Percentiles rank a stretch among this genome's conserved stretches.
Conservation (phyloP, 2,888 invertebrate genomes). For the Cristatella mucedo region DNA sequence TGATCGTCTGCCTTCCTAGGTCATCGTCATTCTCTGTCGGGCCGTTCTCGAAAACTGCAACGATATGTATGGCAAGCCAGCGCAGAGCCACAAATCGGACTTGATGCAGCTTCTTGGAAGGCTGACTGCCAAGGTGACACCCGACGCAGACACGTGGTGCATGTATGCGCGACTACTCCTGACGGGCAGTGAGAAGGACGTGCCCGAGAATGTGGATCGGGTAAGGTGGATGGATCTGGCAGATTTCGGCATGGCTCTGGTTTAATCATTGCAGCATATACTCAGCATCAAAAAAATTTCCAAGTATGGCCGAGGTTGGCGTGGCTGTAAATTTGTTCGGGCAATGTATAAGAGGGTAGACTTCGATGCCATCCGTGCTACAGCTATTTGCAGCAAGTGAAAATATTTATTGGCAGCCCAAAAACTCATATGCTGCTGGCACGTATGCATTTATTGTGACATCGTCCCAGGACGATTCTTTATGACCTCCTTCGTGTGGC, state of each 20-base stretch:
- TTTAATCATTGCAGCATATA: not conserved
- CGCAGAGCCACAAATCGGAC: conserved; percentile 46
- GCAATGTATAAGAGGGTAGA: too few relatives aligned
- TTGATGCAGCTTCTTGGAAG: conserved; percentile 56
- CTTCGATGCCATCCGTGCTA: too few relatives aligned
- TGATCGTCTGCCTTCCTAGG: conserved; percentile 24
- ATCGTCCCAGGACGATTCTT: too few relatives aligned
- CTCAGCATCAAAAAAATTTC: not conserved
- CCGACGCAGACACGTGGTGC: conserved; percentile 62
- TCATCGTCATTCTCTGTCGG: conserved; percentile 54
- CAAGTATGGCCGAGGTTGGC: too few relatives aligned
- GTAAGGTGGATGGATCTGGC: conserved; percentile 13
- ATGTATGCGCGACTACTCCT: conserved; percentile 50
- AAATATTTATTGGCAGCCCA: too few relatives aligned
- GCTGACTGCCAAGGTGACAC: conserved; percentile 46
- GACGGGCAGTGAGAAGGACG: conserved; percentile 10
- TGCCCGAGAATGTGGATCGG: conserved; percentile 13
- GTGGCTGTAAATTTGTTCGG: too few relatives aligned
- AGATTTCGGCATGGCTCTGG: not conserved
- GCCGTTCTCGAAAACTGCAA: conserved; percentile 50
- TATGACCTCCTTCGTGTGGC: too few relatives aligned
- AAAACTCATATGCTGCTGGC: too few relatives aligned
- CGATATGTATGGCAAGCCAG: conserved; percentile 44
- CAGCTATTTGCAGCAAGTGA: too few relatives aligned
- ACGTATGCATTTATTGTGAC: too few relatives aligned